Conservation (phyloP, 2,888 invertebrate species). For the Hypomecis punctinalis region DNA sequence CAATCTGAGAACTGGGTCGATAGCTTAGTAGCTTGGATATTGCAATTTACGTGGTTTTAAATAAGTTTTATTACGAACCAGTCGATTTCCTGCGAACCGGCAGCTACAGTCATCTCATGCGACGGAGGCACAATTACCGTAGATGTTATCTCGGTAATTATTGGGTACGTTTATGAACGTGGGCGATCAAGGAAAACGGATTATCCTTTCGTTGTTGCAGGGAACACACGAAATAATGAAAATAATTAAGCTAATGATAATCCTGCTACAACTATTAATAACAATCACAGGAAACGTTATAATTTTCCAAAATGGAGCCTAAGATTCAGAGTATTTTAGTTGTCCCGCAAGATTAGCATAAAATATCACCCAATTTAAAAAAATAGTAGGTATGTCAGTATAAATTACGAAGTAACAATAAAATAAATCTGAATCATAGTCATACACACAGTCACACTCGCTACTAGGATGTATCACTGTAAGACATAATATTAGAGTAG, state of each 20-base stretch:
- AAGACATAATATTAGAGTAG: no score
- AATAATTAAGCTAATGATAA: not conserved
- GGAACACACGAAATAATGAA: not conserved
- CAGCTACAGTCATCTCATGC: slow-evolving; percentile 8
- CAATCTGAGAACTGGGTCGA: not conserved
- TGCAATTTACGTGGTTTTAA: slow-evolving; percentile 2
- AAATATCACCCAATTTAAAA: no score
- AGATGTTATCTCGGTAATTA: slow-evolving; percentile 22
- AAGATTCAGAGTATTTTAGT: no score
- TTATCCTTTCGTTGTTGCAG: slow-evolving; percentile 1
- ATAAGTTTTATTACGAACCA: slow-evolving; percentile 2
- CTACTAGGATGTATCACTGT: no score
- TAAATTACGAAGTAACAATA: no score
- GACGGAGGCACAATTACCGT: slow-evolving; percentile 20
- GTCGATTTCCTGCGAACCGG: slow-evolving; percentile 4
- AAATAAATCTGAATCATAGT: no score
- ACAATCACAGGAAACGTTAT: no score
- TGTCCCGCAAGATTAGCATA: no score
- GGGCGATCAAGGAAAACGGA: slow-evolving; percentile 19
- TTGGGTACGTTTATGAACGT: slow-evolving; percentile 11
- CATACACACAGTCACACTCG: no score
- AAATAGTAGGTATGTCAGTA: no score
- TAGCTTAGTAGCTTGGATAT: not conserved
- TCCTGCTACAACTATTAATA: no score
- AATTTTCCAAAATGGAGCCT: no score